Base-by-base conservation (phyloP, 35 echinoderm and acorn worm genomes). In the Chiridota heheva region DNA sequence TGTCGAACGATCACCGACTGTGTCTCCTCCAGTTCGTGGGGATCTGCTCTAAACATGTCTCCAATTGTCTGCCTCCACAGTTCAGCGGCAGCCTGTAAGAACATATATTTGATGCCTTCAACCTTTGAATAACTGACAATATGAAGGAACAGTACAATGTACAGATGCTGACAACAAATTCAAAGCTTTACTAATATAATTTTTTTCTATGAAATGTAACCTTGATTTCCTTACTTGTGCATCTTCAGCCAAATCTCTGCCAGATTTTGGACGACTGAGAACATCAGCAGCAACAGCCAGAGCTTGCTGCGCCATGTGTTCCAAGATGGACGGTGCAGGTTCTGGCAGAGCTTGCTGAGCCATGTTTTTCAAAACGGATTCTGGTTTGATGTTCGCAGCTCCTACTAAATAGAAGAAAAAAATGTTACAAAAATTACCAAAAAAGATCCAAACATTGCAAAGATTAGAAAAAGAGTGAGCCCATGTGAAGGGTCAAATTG, bases 231-330 rank as follows among this genome's bases (percentile, higher is more conserved):
- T 27, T 59, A 96, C 92, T 79, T 86, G 45, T 20, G 92, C 92
- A 82, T 96, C 92, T 39, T 81, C 49, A 1, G 92, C 92, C 2
- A 96, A 72, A 83, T 96, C 87, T 57, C 92, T 76, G 67, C 92
- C 92, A 74, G 92, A 90, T 45, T 63, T 71, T 20, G 92, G 92
- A 37, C 92, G 81, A 67, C 78, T 40, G 49, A 96, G 27, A 17
- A 96, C 88, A 4, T 69, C 39, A 12, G 76, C 87, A 31, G 86
- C 92, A 3, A 96, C 78, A 15, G 69, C 83, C 15, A 78, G 67
- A 28, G 87, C 92, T n/a, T 90, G 74, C 31, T 90, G 87, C 42
- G 76, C 87, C 33, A 96, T 46, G 25, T 86, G 61, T 18, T 90
- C 87, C 69, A 96, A 47, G 39, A 86, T 67, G 2, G 88, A 84